Evolutionary conservation across 2,888 invertebrate genomes (phyloP).

Genomic region (Dione juno): DNA sequence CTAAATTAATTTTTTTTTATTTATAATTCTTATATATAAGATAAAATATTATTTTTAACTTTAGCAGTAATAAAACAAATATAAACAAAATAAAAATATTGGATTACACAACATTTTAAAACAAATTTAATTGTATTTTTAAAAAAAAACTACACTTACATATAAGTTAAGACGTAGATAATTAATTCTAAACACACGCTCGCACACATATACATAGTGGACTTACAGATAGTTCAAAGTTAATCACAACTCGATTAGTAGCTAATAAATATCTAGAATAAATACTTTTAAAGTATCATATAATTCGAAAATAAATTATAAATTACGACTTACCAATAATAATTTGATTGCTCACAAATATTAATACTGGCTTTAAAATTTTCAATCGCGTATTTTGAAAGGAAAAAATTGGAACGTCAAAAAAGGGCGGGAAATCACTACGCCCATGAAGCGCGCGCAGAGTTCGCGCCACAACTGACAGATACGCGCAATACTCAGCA

Average conservation of each 20-base stretch:
- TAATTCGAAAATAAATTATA: background rate
- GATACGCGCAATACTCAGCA: conserved; percentile 58
- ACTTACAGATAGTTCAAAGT: conserved; percentile 1
- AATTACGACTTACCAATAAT: conserved; percentile 31
- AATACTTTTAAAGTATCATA: background rate
- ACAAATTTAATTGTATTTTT: background rate
- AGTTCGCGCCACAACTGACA: conserved; percentile 71
- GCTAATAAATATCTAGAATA: background rate
- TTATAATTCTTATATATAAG: no score
- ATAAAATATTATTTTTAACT: no score
- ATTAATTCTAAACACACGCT: background rate
- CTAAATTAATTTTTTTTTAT: background rate
- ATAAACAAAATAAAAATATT: background rate
- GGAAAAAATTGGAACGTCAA: conserved; percentile 32
- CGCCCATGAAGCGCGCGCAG: conserved; percentile 58
- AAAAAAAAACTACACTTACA: no score
- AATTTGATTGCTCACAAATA: conserved; percentile 18
- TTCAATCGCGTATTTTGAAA: conserved; percentile 40
- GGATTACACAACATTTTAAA: background rate
- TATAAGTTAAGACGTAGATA: background rate
- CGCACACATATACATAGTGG: background rate
- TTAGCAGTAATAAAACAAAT: no score
- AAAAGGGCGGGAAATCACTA: conserved; percentile 51
- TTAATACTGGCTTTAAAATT: conserved; percentile 26
- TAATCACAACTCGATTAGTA: conserved; percentile 1